Conservation (phyloP, 2,888 invertebrate genomes). For the Pachydiplax longipennis region DNA sequence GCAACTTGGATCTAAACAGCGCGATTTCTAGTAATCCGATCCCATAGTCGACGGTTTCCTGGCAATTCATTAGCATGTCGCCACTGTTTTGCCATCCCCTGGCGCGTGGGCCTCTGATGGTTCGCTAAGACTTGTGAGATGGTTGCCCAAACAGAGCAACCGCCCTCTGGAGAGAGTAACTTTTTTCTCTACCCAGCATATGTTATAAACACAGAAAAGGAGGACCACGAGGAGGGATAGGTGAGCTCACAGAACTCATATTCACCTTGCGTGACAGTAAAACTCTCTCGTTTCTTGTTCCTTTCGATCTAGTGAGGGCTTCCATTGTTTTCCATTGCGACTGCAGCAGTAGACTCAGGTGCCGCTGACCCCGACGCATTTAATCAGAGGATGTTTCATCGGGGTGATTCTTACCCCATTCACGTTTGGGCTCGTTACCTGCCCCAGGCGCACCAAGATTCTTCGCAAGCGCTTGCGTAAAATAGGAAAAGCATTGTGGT, state of each 20-base stretch:
- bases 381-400: not conserved
- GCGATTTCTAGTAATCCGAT: too few relatives aligned
- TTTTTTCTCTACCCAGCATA: not conserved
- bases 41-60: not conserved
- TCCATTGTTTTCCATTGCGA: not conserved
- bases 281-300: not conserved
- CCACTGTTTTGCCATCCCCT: not conserved
- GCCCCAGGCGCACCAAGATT: not conserved
- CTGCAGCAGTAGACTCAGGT: not conserved
- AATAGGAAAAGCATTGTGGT: too few relatives aligned
- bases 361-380: not conserved
- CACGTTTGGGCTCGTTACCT: not conserved
- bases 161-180: not conserved
- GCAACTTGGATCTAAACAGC: not conserved
- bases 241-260: not conserved
- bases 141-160: not conserved
- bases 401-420: not conserved
- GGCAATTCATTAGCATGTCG: not conserved
- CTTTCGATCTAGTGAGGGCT: not conserved
- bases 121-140: not conserved
- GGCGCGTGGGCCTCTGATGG: not conserved
- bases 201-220: not conserved
- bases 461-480: not conserved
- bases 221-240: not conserved
- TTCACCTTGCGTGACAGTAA: not conserved